Base-by-base conservation (phyloP, 2,113 vertebrate species). In the Neogobius melanostomus region DNA sequence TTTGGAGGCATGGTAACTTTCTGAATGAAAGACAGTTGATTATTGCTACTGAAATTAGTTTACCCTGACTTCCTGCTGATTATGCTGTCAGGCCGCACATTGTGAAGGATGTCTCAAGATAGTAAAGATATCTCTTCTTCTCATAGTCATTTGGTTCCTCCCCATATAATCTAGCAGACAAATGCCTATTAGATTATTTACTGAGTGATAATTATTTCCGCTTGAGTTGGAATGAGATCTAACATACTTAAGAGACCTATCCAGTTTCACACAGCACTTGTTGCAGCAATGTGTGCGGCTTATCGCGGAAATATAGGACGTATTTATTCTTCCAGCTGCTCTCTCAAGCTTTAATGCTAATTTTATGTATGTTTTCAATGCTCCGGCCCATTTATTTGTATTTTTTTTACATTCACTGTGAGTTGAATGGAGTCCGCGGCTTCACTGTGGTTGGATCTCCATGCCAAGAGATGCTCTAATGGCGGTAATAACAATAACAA, bases 401-500 rank as follows among this genome's bases (percentile, higher is more conserved):
- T 28, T 1, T 28, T 28, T 28, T 28, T 46, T 64, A 48, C 45
- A 47, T 44, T 16, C 15, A 9, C 44, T 64, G 61, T 64, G 47
- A 64, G n/a, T 11, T 17, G 61, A 48, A 64, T 48, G 17, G 9
- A 9, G 43, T 46, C 16, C 45, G 60, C 16, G 16, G 15, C 62
- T 47, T 11, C 17, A 47, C 16, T 64, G 62, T 48, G 62, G 62
- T 48, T 17, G 11, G 14, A 17, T 45, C n/a, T 64, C 15, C 16
- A 48, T 48, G 62, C 62, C 45, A 21, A 47, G 62, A 64, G 16
- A 14, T 45, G n/a, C 7, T 12, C 45, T 47, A 46, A 64, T 48
- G 44, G 62, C 17, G 3, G 59, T 61, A 61, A 61, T 61, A 61
- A 61, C 59, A 61, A 45, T 61, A 61, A 61, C 61, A 64, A 21